phyloP scores from a whole-genome alignment of 2,797 vertebrate genomes.

The Tragopan temminckii region DNA sequence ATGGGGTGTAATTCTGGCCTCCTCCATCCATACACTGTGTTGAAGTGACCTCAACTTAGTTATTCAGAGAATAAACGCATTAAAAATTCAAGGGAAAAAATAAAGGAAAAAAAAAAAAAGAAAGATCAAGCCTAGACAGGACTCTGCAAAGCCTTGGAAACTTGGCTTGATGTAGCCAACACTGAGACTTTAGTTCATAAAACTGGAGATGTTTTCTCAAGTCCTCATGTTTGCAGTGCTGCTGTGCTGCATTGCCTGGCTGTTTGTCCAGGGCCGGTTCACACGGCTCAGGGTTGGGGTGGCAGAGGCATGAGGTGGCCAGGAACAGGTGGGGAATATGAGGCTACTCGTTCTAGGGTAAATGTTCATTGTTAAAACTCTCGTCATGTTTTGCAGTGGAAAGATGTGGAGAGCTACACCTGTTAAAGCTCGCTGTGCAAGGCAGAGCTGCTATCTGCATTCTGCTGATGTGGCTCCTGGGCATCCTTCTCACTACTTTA shows the following conservation, averaged over 20 bases:
- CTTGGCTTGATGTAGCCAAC: background rate
- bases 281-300: rapidly evolving
- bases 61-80: background rate
- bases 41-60: background rate
- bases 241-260: background rate
- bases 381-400: rapidly evolving
- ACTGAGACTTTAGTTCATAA: background rate
- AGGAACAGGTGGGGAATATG: background rate
- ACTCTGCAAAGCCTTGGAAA: background rate
- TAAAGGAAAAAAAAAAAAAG: too few relatives aligned
- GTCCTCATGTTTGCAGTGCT: background rate
- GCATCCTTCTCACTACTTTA: background rate
- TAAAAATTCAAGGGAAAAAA: background rate
- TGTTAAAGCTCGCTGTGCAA: background rate
- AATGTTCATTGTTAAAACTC: background rate
- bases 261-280: background rate
- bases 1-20: background rate
- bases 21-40: background rate
- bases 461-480: background rate
- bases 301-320: background rate
- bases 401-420: background rate
- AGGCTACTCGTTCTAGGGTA: background rate
- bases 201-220: background rate
- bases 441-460: rapidly evolving
- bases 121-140: background rate